phyloP scores from a whole-genome alignment of 2,888 invertebrate genomes.

The Tetragonisca angustula region DNA sequence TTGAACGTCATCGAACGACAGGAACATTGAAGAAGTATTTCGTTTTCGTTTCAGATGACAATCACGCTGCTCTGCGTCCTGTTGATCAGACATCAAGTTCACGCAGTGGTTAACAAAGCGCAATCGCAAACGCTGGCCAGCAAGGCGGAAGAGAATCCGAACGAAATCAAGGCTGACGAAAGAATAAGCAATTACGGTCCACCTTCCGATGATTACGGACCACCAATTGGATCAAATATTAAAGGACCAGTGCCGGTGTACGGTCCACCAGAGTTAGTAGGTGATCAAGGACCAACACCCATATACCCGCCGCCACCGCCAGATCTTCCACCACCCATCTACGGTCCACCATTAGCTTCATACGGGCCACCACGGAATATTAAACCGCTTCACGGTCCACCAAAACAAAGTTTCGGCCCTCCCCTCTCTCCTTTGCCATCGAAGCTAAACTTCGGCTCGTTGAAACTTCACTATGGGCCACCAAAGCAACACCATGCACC shows the following conservation, averaged over 20 bases:
- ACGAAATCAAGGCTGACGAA: slow-evolving; percentile 75
- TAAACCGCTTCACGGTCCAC: slow-evolving; percentile 84
- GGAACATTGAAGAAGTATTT: slow-evolving; percentile 1
- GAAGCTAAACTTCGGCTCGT: slow-evolving; percentile 79
- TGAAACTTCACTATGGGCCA: slow-evolving; percentile 83
- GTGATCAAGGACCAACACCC: slow-evolving; percentile 80
- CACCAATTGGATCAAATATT: slow-evolving; percentile 67
- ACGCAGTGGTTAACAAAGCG: slow-evolving; percentile 79
- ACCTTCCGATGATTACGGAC: slow-evolving; percentile 73
- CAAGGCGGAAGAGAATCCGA: slow-evolving; percentile 69
- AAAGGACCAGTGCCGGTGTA: slow-evolving; percentile 82
- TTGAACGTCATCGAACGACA: not conserved
- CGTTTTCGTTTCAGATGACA: slow-evolving; percentile 77
- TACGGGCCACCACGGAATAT: slow-evolving; percentile 80
- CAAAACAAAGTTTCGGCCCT: slow-evolving; percentile 80
- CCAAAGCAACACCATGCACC: slow-evolving; percentile 77
- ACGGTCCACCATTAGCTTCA: slow-evolving; percentile 69
- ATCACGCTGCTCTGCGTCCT: slow-evolving; percentile 72
- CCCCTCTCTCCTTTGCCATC: slow-evolving; percentile 61
- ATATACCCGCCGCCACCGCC: slow-evolving; percentile 86
- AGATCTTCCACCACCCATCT: slow-evolving; percentile 81
- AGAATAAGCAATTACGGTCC: slow-evolving; percentile 78
- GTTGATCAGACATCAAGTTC: slow-evolving; percentile 70
- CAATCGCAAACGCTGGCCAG: slow-evolving; percentile 47
- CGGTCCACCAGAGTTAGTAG: slow-evolving; percentile 83